Conservation (phyloP, 2,797 vertebrate genomes). For the Cyprinodon diabolis region DNA sequence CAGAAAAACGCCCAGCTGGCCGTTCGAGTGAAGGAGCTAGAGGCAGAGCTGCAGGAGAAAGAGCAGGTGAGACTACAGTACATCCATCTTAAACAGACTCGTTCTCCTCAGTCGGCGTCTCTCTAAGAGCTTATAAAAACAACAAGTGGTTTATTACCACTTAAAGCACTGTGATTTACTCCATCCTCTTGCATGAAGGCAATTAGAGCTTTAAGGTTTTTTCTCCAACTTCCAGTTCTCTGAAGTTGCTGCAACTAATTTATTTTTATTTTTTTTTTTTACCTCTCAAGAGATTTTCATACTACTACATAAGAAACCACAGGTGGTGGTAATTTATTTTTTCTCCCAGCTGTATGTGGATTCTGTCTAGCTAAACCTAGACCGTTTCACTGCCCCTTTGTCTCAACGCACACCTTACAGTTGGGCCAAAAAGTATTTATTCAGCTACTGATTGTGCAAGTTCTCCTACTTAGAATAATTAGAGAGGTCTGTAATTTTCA, state of each 20-base stretch:
- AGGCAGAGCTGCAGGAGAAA: conserved; percentile 90
- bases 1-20: conserved; percentile 87
- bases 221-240: background rate
- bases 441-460: too few relatives aligned
- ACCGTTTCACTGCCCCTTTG: background rate
- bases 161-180: conserved; percentile 14
- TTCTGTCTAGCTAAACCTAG: background rate
- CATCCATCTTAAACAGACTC: background rate
- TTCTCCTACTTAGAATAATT: too few relatives aligned
- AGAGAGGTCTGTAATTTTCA: too few relatives aligned
- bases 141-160: background rate
- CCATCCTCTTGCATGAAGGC: background rate
- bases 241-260: conserved; percentile 9
- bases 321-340: background rate
- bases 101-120: conserved; percentile 2
- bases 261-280: background rate
- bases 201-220: conserved; percentile 9
- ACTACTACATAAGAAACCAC: conserved; percentile 16
- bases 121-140: background rate
- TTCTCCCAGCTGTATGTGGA: too few relatives aligned
- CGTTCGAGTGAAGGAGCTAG: conserved; percentile 87
- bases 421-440: too few relatives aligned
- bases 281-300: conserved; percentile 46
- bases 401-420: background rate
- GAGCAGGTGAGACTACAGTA: conserved; percentile 83